phyloP scores from a whole-genome alignment of 2,888 invertebrate genomes.

The Philopedon plagiatum region DNA sequence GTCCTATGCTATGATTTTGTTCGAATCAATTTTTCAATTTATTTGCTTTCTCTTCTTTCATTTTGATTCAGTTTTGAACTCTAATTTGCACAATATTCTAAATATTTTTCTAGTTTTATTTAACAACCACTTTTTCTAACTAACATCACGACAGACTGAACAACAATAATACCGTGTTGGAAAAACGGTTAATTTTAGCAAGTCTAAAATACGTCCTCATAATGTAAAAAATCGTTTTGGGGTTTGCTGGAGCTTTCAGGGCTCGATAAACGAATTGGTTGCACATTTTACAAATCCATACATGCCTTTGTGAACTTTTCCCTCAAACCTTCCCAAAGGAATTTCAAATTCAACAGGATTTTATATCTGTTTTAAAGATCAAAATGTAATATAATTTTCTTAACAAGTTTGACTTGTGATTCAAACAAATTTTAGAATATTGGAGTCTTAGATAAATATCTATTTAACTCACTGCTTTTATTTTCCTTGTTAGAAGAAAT shows the following conservation, averaged over 20 bases:
- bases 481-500: neutral
- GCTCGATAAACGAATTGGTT: slow-evolving; percentile 18
- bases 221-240: slow-evolving; percentile 11
- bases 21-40: slow-evolving; percentile 20
- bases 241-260: neutral
- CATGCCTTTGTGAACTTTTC: slow-evolving; percentile 29
- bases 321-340: slow-evolving; percentile 23
- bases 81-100: no score
- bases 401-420: slow-evolving; percentile 15
- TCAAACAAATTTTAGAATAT: slow-evolving; percentile 14
- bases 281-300: slow-evolving; percentile 31
- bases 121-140: no score
- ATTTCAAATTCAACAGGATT: slow-evolving; percentile 33
- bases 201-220: neutral
- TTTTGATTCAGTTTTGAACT: neutral
- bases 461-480: neutral
- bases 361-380: slow-evolving; percentile 27
- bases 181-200: no score
- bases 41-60: no score
- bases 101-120: no score
- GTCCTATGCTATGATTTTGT: neutral
- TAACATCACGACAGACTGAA: no score
- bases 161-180: no score
- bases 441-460: neutral
- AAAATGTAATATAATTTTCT: slow-evolving; percentile 35